Evolutionary conservation across 2,113 vertebrate genomes (phyloP).

Genomic region (Axis porcinus): DNA sequence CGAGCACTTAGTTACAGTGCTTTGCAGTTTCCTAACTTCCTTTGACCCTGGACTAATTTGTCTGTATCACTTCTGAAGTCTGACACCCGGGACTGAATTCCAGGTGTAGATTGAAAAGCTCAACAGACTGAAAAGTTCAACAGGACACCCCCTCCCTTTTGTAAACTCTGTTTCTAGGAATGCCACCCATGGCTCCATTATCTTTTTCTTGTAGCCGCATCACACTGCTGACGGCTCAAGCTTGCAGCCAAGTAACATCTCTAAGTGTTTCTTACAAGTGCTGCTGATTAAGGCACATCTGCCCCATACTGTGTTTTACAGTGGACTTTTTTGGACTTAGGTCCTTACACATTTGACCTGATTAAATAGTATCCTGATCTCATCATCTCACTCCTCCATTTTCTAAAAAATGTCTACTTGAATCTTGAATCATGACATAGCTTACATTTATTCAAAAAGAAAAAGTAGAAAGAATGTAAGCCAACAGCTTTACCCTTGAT

Average conservation of each 20-base stretch:
- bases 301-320: constrained; percentile 22
- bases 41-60: background rate
- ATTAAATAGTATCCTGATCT: constrained; percentile 54
- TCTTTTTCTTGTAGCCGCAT: background rate
- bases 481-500: background rate
- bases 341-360: constrained; percentile 56
- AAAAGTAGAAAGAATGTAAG: background rate
- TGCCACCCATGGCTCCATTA: background rate
- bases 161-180: background rate
- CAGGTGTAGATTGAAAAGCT: background rate
- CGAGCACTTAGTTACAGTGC: background rate
- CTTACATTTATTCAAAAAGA: constrained; percentile 8
- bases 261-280: constrained; percentile 30
- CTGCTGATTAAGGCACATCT: constrained; percentile 29
- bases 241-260: background rate
- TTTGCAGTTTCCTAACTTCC: background rate
- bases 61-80: background rate
- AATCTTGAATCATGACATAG: background rate
- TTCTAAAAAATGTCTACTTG: background rate
- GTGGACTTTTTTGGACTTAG: background rate
- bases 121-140: background rate
- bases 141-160: background rate
- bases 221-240: background rate
- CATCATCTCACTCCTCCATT: constrained; percentile 29
- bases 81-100: background rate